Conservation (phyloP, 2,113 vertebrate species). For the Copsychus sechellarum region DNA sequence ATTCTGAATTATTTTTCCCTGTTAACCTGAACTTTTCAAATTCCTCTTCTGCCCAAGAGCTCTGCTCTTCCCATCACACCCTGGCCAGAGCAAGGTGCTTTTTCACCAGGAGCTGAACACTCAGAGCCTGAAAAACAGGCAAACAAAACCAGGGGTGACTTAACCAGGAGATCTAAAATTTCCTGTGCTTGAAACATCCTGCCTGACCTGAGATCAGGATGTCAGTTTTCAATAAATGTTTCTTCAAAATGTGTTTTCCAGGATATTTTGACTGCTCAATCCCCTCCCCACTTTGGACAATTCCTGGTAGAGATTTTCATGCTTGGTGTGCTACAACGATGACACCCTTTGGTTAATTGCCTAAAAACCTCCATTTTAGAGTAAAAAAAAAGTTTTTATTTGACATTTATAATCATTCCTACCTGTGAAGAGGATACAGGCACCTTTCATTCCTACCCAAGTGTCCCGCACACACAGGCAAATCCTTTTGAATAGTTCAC, state of each 20-base stretch:
- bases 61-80: neutral
- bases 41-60: neutral
- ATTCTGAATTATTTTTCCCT: neutral
- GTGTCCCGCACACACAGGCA: accelerated
- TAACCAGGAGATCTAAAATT: neutral
- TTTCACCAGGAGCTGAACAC: neutral
- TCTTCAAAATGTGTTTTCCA: neutral
- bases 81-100: neutral
- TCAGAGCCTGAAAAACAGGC: neutral
- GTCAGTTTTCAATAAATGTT: neutral
- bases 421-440: neutral
- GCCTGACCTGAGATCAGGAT: too few species aligned
- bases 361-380: accelerated
- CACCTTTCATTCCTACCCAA: neutral
- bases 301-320: neutral
- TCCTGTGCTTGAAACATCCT: neutral
- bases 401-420: neutral
- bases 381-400: accelerated
- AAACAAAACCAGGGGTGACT: neutral
- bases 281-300: neutral
- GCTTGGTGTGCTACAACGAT: neutral
- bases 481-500: neutral
- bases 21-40: neutral
- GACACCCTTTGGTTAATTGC: neutral
- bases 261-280: neutral